Percentiles rank a stretch among this genome's conserved stretches.
Conservation (phyloP, 2,113 vertebrate genomes). For the Perognathus longimembris region DNA sequence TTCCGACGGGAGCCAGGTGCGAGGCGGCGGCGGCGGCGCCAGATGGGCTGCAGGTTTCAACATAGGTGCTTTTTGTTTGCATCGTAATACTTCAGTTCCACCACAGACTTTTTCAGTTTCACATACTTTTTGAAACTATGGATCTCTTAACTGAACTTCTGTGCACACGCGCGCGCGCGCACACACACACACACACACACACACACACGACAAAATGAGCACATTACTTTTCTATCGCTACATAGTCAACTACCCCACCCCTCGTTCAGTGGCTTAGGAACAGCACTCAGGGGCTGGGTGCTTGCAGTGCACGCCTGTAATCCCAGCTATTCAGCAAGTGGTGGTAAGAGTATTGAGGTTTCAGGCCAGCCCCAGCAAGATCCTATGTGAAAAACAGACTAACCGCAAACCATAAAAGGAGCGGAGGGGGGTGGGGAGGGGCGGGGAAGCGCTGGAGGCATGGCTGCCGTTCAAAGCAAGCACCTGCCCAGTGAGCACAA, state of each 20-base stretch:
- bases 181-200: no score
- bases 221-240: not conserved
- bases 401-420: no score
- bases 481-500: no score
- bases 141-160: conserved; percentile 1
- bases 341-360: not conserved
- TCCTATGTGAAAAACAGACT: no score
- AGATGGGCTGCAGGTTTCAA: not conserved
- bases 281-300: no score
- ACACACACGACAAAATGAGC: not conserved
- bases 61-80: not conserved
- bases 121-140: not conserved
- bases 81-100: not conserved
- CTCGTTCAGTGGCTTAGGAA: not conserved
- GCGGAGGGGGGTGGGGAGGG: no score
- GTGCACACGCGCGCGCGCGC: not conserved
- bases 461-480: no score
- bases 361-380: no score
- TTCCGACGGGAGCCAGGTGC: not conserved
- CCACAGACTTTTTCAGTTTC: not conserved
- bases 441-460: no score
- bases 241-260: not conserved
- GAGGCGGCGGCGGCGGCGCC: accelerated
- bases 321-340: no score
- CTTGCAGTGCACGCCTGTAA: no score